Conservation (phyloP, 2,797 vertebrate genomes). For the Sarcophilus harrisii region DNA sequence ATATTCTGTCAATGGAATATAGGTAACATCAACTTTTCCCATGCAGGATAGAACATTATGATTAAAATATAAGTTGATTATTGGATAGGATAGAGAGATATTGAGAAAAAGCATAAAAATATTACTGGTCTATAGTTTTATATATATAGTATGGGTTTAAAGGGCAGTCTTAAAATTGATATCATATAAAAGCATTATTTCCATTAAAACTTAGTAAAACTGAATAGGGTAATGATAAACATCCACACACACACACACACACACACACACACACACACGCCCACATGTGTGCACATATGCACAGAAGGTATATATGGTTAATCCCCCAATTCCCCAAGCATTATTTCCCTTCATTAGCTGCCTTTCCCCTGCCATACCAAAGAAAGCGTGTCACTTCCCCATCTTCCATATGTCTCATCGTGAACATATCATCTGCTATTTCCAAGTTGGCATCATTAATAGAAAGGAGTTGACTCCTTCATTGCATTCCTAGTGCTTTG, state of each 20-base stretch:
- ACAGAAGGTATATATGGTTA: not conserved
- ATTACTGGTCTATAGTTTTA: not conserved
- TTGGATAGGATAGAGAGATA: constrained; percentile 1
- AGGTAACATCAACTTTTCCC: constrained; percentile 34
- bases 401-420: constrained; percentile 61
- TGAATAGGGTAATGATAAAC: constrained; percentile 8
- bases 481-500: constrained; percentile 55
- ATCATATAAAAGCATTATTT: constrained; percentile 37
- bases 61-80: not conserved
- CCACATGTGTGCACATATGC: not conserved
- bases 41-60: not conserved
- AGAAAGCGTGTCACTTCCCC: constrained; percentile 55
- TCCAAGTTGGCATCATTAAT: constrained; percentile 68
- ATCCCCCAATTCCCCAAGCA: constrained; percentile 10
- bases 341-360: constrained; percentile 12
- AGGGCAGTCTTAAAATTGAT: not conserved
- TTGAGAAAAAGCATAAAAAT: not conserved
- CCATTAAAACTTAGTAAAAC: not conserved
- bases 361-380: constrained; percentile 54
- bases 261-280: not conserved
- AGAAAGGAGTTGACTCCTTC: constrained; percentile 73
- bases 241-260: not conserved
- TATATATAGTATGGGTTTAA: constrained; percentile 23
- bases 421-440: constrained; percentile 61
- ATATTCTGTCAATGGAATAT: constrained; percentile 10